phyloP scores from a whole-genome alignment of 2,888 invertebrate species.

The Eueremaeus valkanovi region DNA sequence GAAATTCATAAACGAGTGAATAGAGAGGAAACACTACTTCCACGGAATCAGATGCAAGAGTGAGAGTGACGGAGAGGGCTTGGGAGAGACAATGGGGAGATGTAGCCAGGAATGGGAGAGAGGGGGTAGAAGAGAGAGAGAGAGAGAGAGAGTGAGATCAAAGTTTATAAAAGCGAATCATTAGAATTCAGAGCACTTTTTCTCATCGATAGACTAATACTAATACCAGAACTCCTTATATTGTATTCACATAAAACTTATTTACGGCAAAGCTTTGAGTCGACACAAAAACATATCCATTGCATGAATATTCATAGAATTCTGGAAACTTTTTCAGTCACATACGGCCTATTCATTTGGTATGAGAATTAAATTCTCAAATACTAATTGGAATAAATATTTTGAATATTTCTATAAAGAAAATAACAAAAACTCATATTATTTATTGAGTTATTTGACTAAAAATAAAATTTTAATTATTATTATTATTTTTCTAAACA shows the following conservation, averaged over 20 bases:
- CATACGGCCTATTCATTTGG: too few species aligned
- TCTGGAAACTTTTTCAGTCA: too few species aligned
- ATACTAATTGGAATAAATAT: too few species aligned
- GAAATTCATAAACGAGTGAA: background rate
- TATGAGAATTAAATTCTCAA: too few species aligned
- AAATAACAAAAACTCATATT: too few species aligned
- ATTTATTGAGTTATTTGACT: too few species aligned
- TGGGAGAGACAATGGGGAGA: constrained; percentile 11
- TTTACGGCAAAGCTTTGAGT: too few species aligned
- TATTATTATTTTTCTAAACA: too few species aligned
- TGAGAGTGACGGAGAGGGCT: background rate
- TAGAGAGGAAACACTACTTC: background rate
- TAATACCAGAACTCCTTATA: background rate
- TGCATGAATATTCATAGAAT: background rate
- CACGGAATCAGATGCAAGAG: too few species aligned
- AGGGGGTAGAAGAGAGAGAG: background rate
- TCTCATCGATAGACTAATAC: background rate
- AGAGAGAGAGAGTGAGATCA: constrained; percentile 3
- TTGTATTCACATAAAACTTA: background rate
- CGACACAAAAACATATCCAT: too few species aligned
- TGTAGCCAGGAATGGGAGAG: background rate
- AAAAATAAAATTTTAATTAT: too few species aligned
- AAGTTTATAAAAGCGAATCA: background rate
- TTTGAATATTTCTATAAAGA: too few species aligned
- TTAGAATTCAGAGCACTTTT: constrained; percentile 18